Evolutionary conservation across 1,140 invertebrate species (phyloP).

Genomic region (Drosophila paulistorum): DNA sequence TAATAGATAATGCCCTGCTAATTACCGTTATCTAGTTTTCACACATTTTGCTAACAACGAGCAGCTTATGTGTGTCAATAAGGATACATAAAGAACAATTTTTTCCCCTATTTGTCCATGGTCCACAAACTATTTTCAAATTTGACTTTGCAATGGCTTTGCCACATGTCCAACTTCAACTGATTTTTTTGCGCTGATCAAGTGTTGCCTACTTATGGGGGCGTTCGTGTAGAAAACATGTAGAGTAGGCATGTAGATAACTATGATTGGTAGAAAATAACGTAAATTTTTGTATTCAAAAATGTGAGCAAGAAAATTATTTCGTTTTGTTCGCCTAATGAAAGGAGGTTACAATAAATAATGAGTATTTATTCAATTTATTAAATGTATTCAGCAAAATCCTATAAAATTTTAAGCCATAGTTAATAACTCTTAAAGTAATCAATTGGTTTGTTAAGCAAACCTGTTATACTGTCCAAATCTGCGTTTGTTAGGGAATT

Average conservation of each 20-base stretch:
- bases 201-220: constrained; percentile 36
- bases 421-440: too few relatives aligned
- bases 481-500: too few relatives aligned
- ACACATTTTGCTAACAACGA: constrained; percentile 31
- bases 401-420: too few relatives aligned
- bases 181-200: neutral
- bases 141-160: neutral
- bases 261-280: neutral
- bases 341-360: too few relatives aligned
- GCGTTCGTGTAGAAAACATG: neutral
- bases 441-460: too few relatives aligned
- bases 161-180: neutral
- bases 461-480: too few relatives aligned
- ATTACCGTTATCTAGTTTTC: constrained; percentile 49
- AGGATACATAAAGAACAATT: neutral
- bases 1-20: constrained; percentile 41
- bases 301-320: too few relatives aligned
- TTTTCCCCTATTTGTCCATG: neutral
- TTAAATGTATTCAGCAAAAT: too few relatives aligned
- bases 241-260: neutral
- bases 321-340: too few relatives aligned
- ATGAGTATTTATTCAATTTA: too few relatives aligned
- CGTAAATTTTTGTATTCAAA: neutral
- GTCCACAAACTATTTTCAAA: neutral
- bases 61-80: constrained; percentile 29